phyloP scores from a whole-genome alignment of 2,888 invertebrate species.

The Marronus borbonicus region DNA sequence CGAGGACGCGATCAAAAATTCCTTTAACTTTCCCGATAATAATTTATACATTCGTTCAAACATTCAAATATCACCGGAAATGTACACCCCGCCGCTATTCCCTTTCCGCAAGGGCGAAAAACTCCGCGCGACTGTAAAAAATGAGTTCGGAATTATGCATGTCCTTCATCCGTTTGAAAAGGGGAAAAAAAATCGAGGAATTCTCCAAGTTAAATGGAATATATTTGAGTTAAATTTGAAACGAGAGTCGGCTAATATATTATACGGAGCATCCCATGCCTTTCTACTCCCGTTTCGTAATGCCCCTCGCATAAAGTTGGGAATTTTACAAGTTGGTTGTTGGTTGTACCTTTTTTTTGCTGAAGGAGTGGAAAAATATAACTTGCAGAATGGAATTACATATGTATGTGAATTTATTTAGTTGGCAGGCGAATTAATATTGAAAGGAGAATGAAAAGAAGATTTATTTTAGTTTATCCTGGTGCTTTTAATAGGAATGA shows the following conservation, averaged over 20 bases:
- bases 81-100: neutral
- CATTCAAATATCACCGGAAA: too few relatives aligned
- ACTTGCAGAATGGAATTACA: neutral
- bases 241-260: conserved; percentile 27
- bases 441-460: too few relatives aligned
- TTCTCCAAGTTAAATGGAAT: conserved; percentile 36
- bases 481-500: too few relatives aligned
- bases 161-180: neutral
- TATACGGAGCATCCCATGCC: neutral
- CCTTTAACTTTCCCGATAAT: too few relatives aligned
- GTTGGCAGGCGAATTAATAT: too few relatives aligned
- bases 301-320: neutral
- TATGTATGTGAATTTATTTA: too few relatives aligned
- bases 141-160: conserved; percentile 24
- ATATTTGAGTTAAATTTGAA: conserved; percentile 36
- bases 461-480: too few relatives aligned
- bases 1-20: too few relatives aligned
- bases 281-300: neutral
- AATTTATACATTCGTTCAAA: too few relatives aligned
- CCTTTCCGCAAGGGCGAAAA: neutral
- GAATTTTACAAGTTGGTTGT: neutral
- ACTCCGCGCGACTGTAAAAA: neutral
- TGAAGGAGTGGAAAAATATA: neutral
- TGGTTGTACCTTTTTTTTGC: neutral
- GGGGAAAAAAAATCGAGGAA: conserved; percentile 8